A percentile compares a stretch with the other conserved stretches of the same genome.
phyloP scores from a whole-genome alignment of 2,888 invertebrate genomes.

The Brachypterus glaber region DNA sequence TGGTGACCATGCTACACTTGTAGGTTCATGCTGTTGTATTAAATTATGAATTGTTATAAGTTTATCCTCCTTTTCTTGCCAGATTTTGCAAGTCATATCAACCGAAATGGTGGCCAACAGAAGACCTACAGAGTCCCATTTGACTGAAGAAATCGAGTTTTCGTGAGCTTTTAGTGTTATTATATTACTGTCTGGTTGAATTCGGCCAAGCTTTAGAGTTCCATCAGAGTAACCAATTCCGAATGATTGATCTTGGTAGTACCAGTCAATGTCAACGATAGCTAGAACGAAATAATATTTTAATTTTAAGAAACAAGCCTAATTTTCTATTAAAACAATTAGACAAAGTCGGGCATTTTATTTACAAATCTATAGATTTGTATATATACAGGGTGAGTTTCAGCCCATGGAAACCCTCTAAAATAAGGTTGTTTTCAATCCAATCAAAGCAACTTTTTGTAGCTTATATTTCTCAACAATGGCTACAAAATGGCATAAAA shows the following conservation, averaged over 20 bases:
- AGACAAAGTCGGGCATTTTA: too few relatives aligned
- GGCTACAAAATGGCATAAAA: too few relatives aligned
- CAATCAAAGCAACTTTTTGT: too few relatives aligned
- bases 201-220: slow-evolving; percentile 39
- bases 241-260: slow-evolving; percentile 46
- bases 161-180: slow-evolving; percentile 39
- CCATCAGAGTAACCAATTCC: slow-evolving; percentile 50
- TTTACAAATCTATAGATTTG: too few relatives aligned
- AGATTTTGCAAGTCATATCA: slow-evolving; percentile 41
- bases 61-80: slow-evolving; percentile 39
- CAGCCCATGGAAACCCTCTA: too few relatives aligned
- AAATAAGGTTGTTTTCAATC: too few relatives aligned
- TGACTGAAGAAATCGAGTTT: slow-evolving; percentile 37
- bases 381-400: too few relatives aligned
- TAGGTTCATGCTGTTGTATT: slow-evolving; percentile 41
- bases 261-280: slow-evolving; percentile 48
- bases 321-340: neutral
- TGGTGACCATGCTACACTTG: slow-evolving; percentile 46
- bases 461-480: too few relatives aligned
- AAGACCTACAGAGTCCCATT: slow-evolving; percentile 45
- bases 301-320: neutral
- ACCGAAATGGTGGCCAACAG: slow-evolving; percentile 45
- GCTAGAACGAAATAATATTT: slow-evolving; percentile 35
- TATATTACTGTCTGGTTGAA: slow-evolving; percentile 33
- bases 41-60: slow-evolving; percentile 40